These are phyloP conservation scores for Rhea pennata DNA, from an alignment of 2,113 vertebrate genomes.

Conservation along the genomic window DNA sequence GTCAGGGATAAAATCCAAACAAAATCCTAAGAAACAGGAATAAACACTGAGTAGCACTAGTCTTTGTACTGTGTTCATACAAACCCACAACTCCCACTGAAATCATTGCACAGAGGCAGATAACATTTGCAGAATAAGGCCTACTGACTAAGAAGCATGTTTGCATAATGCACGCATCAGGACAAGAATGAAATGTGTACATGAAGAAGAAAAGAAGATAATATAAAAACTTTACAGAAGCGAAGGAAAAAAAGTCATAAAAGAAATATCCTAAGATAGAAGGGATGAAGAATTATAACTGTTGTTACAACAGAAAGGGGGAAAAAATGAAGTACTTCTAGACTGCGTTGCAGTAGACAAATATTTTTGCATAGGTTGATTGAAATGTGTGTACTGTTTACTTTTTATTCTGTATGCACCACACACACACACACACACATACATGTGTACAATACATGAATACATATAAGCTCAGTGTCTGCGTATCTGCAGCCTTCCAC, in stretches of 20 bases:
- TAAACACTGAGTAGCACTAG: not conserved
- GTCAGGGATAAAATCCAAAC: not conserved
- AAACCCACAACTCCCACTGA: not conserved
- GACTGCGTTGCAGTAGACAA: not conserved
- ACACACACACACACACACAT: too few species aligned
- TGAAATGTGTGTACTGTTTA: not conserved
- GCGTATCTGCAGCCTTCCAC: not conserved
- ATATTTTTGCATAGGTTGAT: not conserved
- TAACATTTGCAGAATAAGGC: not conserved
- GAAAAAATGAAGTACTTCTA: not conserved
- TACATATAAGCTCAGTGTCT: not conserved
- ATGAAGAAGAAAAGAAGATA: not conserved
- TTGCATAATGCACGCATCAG: not conserved
- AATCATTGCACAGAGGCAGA: not conserved
- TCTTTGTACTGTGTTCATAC: not conserved
- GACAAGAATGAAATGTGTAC: not conserved
- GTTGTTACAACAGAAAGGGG: not conserved
- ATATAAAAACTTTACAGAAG: not conserved
- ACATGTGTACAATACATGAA: accelerated
- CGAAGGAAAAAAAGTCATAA: not conserved
- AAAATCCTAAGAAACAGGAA: not conserved
- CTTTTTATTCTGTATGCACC: not conserved
- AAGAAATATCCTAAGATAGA: not conserved
- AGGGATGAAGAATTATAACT: not conserved
- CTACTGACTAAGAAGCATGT: not conserved